phyloP scores from a whole-genome alignment of 2,113 vertebrate genomes.

The Paradisaea rubra region DNA sequence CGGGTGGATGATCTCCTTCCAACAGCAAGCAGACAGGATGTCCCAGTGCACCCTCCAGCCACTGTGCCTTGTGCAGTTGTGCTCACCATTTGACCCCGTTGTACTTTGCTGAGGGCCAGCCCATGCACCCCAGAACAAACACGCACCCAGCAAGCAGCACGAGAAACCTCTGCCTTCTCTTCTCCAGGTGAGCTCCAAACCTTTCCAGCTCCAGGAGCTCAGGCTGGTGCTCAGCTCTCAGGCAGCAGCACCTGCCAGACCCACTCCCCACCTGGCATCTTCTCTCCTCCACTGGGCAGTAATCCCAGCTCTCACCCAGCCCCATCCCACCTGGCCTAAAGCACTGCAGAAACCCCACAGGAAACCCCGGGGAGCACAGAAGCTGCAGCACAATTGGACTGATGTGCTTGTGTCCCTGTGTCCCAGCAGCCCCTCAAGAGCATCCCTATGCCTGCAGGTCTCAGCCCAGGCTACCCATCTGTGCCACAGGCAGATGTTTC shows the following conservation, averaged over 20 bases:
- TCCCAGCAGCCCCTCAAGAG: not conserved
- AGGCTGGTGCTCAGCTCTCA: not conserved
- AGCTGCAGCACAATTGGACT: not conserved
- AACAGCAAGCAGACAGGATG: not conserved
- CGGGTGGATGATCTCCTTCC: not conserved
- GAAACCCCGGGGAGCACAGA: not conserved
- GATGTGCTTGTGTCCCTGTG: not conserved
- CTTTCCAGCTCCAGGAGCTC: not conserved
- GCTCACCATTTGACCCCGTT: rapidly evolving
- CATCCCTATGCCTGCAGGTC: not conserved
- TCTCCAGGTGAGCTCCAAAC: not conserved
- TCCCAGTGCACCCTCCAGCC: not conserved
- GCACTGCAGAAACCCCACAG: not conserved
- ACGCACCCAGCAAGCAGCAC: not conserved
- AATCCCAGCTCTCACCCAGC: not conserved
- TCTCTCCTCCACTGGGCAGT: rapidly evolving
- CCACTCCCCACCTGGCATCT: not conserved
- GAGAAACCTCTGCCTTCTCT: not conserved
- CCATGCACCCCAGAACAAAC: not conserved
- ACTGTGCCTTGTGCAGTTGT: not conserved
- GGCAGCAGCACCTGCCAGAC: not conserved
- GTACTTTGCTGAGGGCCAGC: not conserved
- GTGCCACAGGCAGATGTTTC: not conserved
- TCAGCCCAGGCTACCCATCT: not conserved
- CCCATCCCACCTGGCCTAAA: not conserved